phyloP scores from a whole-genome alignment of 2,888 invertebrate genomes.

The Euzophera pinguis region DNA sequence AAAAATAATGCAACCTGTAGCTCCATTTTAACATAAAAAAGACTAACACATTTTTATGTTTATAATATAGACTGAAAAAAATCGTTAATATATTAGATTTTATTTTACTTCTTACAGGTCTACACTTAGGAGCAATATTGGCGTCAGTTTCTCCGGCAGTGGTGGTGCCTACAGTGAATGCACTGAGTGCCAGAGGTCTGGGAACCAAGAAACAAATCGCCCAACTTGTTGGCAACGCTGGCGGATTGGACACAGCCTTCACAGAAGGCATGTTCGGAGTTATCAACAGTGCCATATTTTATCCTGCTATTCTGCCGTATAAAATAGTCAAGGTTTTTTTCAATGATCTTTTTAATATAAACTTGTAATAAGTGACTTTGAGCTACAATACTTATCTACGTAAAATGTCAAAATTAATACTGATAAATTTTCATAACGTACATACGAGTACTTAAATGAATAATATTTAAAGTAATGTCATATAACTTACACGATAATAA shows the following conservation, averaged over 20 bases:
- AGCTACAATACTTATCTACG: background rate
- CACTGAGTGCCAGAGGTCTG: constrained; percentile 88
- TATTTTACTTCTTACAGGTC: constrained; percentile 52
- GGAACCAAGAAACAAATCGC: constrained; percentile 96
- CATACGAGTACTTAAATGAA: no score
- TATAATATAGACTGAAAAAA: no score
- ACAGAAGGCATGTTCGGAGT: constrained; percentile 97
- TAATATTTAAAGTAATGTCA: no score
- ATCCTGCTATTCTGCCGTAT: constrained; percentile 82
- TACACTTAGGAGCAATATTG: constrained; percentile 90
- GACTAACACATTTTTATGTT: no score
- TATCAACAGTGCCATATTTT: constrained; percentile 92
- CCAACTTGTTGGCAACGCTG: constrained; percentile 94
- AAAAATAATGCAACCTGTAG: no score
- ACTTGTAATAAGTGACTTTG: background rate
- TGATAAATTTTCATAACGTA: no score
- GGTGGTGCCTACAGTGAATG: constrained; percentile 93
- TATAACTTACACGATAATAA: no score
- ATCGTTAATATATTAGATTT: no score
- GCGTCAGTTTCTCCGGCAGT: constrained; percentile 98
- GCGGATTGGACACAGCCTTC: constrained; percentile 95
- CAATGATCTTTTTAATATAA: background rate
- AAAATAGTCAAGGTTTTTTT: constrained; percentile 58
- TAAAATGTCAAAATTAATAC: no score
- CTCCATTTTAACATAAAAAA: no score